Evolutionary conservation across 2,888 invertebrate genomes (phyloP).

Genomic region (Listrodromus nycthemerus): DNA sequence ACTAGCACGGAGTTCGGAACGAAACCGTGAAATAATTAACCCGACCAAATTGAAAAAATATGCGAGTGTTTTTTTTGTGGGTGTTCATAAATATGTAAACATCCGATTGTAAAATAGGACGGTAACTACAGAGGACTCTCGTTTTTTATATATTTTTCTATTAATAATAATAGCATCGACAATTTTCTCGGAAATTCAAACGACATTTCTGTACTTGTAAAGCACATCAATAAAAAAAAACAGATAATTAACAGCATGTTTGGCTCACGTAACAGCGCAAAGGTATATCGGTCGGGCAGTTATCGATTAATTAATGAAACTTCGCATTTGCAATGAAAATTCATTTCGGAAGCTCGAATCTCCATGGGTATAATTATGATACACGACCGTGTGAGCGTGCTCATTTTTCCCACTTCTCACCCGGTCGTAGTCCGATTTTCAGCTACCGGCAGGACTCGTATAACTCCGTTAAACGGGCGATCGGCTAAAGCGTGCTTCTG

Average conservation of each 20-base stretch:
- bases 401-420: not conserved
- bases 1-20: not conserved
- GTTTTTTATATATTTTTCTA: not conserved
- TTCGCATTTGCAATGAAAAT: not conserved
- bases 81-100: not conserved
- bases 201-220: not conserved
- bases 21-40: slow-evolving; percentile 1
- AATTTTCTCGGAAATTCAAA: not conserved
- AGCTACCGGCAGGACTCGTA: slow-evolving; percentile 10
- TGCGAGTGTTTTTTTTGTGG: not conserved
- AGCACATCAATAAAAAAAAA: not conserved
- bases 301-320: slow-evolving; percentile 15
- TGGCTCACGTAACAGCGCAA: not conserved
- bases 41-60: not conserved
- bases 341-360: not conserved
- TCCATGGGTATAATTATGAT: not conserved
- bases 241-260: slow-evolving; percentile 2
- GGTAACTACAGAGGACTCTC: too few relatives aligned
- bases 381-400: not conserved
- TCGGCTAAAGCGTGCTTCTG: slow-evolving; percentile 56
- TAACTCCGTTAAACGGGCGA: slow-evolving; percentile 37
- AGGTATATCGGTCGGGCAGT: not conserved
- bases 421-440: not conserved
- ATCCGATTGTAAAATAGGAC: not conserved
- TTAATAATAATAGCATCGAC: not conserved